Base-by-base conservation (phyloP, 2,888 invertebrate species). In the Ennomos quercinarius region DNA sequence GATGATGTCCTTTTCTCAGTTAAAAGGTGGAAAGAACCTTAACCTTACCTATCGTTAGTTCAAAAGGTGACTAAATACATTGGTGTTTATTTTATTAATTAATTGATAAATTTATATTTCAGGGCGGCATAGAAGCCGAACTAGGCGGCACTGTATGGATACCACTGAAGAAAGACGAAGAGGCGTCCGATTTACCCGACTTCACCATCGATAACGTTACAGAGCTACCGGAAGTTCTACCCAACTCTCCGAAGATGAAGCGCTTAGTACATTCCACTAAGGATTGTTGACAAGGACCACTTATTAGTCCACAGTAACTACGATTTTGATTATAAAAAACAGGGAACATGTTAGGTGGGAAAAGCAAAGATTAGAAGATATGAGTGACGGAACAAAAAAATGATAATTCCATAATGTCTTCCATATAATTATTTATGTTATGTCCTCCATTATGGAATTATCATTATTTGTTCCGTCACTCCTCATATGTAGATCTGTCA, bases 121-220 rank as follows among this genome's bases (percentile, higher is more conserved):
- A 94, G 94, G 97, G 97, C 63, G 97, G 96, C 35, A 95, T 95
- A 73, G 93, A 95, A 81, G 96, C 97, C 37, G 95, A 95, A 70
- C 83, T 97, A 61, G 96, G 95, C 10, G 96, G 95, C 37, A 97
- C 97, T 0, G 95, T 97, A 13, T 97, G 97, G 97, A 94, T 97
- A 69, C 96, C 96, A 35, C 84, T 95, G 43, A 88, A 89, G 56
- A 89, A 89, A 51, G 91, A 93, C 59, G 90, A 91, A 69, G 87
- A 88, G 71, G 78, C 87, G 36, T 91, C 92, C 0, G 89, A 90
- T 59, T 87, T 93, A 62, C 96, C 96, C 0, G 95, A 95, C 82
- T 95, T 94, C 78, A 95, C 94, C 8, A 94, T 96, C 63, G 93
- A 94, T 68, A 93, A 94, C 65, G 94, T 96, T 49, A 95, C 94